Evolutionary conservation across 2,113 vertebrate species (phyloP), one percentile per base, ranked within the genome.

Genomic region (Oncorhynchus mykiss): DNA sequence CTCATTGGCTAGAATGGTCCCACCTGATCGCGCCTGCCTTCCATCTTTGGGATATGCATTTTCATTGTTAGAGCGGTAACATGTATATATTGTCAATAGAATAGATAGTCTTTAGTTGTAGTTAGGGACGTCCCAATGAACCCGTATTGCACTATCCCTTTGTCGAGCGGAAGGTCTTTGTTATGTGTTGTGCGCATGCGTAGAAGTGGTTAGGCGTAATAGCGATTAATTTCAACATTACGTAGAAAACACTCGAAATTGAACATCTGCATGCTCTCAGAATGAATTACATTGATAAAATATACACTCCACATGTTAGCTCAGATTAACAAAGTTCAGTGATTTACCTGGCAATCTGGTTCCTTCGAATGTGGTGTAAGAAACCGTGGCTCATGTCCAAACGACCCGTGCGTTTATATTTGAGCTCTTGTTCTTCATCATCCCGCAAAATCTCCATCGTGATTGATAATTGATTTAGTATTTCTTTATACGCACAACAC

Each of bases 331-430:
- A 45, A 45, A 2, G 39, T 45, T 45, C 12, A 45, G 9, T 11
- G 39, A 45, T 45, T 89, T 81, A 97, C 96, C 96, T 95, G 82
- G 95, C 95, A 74, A 95, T 94, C 90, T 98, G 96, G 91, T 98
- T 98, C 89, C 95, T 94, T 78, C 96, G 95, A 85, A 98, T 97
- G 82, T 97, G 96, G 84, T 94, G 94, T 75, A 98, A 93, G 86
- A 98, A 98, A 80, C 96, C 96, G 74, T 97, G 96, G 90, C 86
- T 97, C 96, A 98, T 96, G 59, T 98, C 96, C 88, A 98, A 88
- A 39, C 96, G 94, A 11, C 96, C 95, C 0, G 93, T 91, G 0
- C 86, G 96, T 78, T 95, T 96, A 80, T 88, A 93, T 82, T 92
- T 93, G 5, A 89, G 76, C 5, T 89, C 88, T 12, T 92, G 81